Evolutionary conservation across 2,113 vertebrate genomes (phyloP).

Genomic region (Lontra canadensis): DNA sequence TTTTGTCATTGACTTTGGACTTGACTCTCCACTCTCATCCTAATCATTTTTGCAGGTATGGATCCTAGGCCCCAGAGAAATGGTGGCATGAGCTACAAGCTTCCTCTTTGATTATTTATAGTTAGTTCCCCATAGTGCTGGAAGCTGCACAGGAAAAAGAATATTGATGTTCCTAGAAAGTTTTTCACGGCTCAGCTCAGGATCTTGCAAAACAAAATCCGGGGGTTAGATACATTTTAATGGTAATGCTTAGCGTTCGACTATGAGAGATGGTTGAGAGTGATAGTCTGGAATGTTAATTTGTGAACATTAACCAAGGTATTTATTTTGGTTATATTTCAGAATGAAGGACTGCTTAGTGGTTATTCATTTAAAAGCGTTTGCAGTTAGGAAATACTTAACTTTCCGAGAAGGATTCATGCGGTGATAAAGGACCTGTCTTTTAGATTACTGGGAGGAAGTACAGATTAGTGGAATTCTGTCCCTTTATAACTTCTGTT

Average conservation of each 20-base stretch:
- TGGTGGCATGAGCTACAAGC: not conserved
- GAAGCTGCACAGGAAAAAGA: not conserved
- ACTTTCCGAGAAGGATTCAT: not conserved
- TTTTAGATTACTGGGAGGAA: conserved; percentile 12
- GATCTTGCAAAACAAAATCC: conserved; percentile 53
- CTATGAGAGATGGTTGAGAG: not conserved
- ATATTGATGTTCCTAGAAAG: conserved; percentile 26
- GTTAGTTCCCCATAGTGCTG: not conserved
- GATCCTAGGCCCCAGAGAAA: not conserved
- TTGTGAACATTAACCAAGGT: conserved; percentile 18
- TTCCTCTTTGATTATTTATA: not conserved
- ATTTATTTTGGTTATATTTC: conserved; percentile 53
- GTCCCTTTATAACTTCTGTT: not conserved
- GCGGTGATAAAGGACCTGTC: not conserved
- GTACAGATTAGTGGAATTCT: not conserved
- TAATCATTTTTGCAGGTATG: conserved; percentile 13
- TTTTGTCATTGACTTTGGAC: not conserved
- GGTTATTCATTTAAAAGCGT: conserved; percentile 30
- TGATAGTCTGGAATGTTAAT: conserved; percentile 9
- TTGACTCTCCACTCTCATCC: not conserved
- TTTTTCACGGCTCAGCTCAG: conserved; percentile 44
- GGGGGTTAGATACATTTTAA: not conserved
- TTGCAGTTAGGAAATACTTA: not conserved
- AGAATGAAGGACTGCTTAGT: conserved; percentile 9
- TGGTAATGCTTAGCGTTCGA: not conserved